Evolutionary conservation across 1,140 invertebrate species (phyloP), one percentile per base, ranked within the genome.

Genomic region (Drosophila kanapiae): DNA sequence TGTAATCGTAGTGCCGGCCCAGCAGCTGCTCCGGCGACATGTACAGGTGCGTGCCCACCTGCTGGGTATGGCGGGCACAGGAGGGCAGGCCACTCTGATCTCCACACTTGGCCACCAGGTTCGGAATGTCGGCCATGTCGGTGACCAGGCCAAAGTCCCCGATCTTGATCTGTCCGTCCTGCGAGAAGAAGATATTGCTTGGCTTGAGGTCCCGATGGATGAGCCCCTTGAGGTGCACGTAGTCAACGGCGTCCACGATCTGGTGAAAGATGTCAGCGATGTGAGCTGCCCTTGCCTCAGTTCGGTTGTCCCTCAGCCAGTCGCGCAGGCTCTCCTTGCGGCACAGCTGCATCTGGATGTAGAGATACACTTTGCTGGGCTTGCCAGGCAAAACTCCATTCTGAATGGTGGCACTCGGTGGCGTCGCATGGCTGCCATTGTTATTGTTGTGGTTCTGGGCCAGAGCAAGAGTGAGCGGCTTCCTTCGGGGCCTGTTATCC

Each of bases 291-390:
- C 92, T 79, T 8, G 77, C 67, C 16, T 93, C 81, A 8, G 80
- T 80, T 1, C 86, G 77, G 91, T 95, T 94, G 23, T 93, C 93
- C 40, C 93, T 93, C 5, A 99, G 93, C 98, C 98, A 99, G 75
- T 99, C 98, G 82, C 96, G 96, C 8, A 99, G 93, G 78, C 97
- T 99, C 63, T 98, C 96, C 80, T 96, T 96, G 53, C 95, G 95
- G 91, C 98, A 99, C 47, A 99, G 92, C 93, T 99, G 98, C 98
- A 99, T 99, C 93, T 99, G 98, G 91, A 99, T 99, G 86, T 98
- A 99, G 1, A 99, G 94, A 93, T 97, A 98, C 91, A 96, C 94
- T 93, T 95, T 87, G 81, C 70, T 78, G 6, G 82, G 77, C 49
- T 82, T 91, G 3, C 42, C n/a, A 23, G 48, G 10, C 3, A 23